Percentiles rank a stretch among this genome's conserved stretches.
These are phyloP conservation scores for Pseudomyrmex flavicornis DNA, from an alignment of 1,140 invertebrate species.

Conservation along the genomic window DNA sequence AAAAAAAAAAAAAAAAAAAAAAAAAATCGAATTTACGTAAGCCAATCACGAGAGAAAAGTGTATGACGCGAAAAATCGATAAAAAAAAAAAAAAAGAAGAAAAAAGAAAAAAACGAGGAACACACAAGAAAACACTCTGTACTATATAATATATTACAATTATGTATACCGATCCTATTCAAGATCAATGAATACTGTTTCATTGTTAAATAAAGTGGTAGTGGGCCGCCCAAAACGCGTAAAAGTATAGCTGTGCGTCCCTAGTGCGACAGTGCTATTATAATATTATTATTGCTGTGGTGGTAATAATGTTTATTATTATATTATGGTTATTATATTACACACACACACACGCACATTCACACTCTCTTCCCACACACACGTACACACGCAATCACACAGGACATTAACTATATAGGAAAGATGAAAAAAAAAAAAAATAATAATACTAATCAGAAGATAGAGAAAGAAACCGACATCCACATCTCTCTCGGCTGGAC, in stretches of 20 bases:
- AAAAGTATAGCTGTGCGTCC: slow-evolving; percentile 72
- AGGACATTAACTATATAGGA: slow-evolving; percentile 70
- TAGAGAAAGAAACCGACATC: slow-evolving; percentile 62
- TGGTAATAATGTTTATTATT: slow-evolving; percentile 82
- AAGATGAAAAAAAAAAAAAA: slow-evolving; percentile 44
- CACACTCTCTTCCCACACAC: too few species aligned
- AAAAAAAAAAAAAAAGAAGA: too few species aligned
- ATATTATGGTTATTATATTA: slow-evolving; percentile 76
- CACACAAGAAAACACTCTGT: slow-evolving; percentile 55
- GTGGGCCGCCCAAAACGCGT: slow-evolving; percentile 67
- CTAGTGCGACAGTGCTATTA: slow-evolving; percentile 77
- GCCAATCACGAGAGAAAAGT: slow-evolving; percentile 4
- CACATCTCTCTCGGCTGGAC: slow-evolving; percentile 65
- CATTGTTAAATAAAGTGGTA: slow-evolving; percentile 75
- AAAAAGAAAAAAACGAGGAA: too few species aligned
- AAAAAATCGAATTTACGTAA: slow-evolving; percentile 56
- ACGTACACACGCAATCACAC: slow-evolving; percentile 12
- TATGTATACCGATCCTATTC: slow-evolving; percentile 72
- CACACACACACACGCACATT: too few species aligned
- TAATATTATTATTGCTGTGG: slow-evolving; percentile 79
- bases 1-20: neutral
- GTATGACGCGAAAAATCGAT: slow-evolving; percentile 44
- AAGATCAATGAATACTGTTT: slow-evolving; percentile 71
- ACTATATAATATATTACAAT: slow-evolving; percentile 67
- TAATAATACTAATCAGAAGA: slow-evolving; percentile 2